phyloP scores from a whole-genome alignment of 2,888 invertebrate genomes.

The Chaitophorus viminalis region DNA sequence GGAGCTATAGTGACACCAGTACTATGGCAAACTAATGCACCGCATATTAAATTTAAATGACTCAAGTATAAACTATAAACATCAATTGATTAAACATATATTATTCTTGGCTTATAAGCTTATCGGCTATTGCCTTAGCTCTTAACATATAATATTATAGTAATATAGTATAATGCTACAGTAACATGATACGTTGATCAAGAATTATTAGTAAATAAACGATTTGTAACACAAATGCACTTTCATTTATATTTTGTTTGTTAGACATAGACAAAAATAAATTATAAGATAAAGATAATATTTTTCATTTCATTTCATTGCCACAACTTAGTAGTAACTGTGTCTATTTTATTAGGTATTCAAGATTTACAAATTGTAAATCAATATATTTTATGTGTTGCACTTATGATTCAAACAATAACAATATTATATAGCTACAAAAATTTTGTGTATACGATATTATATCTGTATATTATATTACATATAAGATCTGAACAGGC shows the following conservation, averaged over 20 bases:
- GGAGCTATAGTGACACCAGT: too few species aligned
- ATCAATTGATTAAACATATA: too few species aligned
- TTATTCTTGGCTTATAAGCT: too few species aligned
- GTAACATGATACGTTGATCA: too few species aligned
- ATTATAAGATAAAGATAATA: background rate
- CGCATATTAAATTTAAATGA: too few species aligned
- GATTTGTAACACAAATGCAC: background rate
- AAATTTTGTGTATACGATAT: background rate
- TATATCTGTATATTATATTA: constrained; percentile 14
- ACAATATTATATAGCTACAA: background rate
- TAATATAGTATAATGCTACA: too few species aligned
- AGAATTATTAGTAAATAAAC: background rate
- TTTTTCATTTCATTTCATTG: background rate
- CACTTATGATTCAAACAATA: background rate
- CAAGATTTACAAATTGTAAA: background rate
- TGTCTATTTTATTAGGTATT: background rate
- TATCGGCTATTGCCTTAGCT: too few species aligned
- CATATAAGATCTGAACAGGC: background rate
- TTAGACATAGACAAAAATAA: background rate
- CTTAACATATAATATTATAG: too few species aligned
- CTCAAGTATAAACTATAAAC: too few species aligned
- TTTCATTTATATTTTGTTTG: background rate
- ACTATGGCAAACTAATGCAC: too few species aligned
- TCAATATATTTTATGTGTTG: background rate
- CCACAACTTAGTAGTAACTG: background rate